A percentile compares a stretch with the other conserved stretches of the same genome.
Conservation (phyloP, 1,140 invertebrate genomes). For the Semibalanus balanoides region DNA sequence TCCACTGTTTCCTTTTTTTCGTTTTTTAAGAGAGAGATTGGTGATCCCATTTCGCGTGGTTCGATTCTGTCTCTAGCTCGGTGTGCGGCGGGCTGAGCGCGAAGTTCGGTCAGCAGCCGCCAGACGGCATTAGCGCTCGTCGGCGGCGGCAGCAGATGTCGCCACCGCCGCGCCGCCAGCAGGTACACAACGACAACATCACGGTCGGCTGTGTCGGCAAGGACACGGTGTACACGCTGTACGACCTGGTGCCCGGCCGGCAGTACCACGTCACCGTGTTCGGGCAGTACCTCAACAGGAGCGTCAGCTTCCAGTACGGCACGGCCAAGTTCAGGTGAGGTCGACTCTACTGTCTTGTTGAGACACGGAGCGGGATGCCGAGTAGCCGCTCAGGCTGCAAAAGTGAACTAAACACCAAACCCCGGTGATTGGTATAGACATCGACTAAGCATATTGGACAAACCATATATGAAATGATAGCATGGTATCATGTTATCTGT, state of each 20-base stretch:
- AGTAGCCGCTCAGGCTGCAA: too few relatives aligned
- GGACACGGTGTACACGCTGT: background rate
- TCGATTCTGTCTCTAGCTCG: background rate
- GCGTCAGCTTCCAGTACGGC: slow-evolving; percentile 1
- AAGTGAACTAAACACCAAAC: too few relatives aligned
- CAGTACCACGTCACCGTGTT: background rate
- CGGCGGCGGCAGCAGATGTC: background rate
- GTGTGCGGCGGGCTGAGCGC: background rate
- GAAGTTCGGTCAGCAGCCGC: background rate
- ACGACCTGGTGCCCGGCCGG: background rate
- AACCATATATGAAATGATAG: too few relatives aligned
- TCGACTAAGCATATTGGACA: too few relatives aligned
- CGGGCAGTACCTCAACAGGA: background rate
- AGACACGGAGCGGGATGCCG: too few relatives aligned
- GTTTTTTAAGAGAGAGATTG: too few relatives aligned
- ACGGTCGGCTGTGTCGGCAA: background rate
- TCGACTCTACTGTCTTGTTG: too few relatives aligned
- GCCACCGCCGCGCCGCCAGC: background rate
- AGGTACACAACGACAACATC: background rate
- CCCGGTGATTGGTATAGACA: too few relatives aligned
- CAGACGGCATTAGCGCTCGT: background rate
- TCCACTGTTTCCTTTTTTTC: too few relatives aligned
- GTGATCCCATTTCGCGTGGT: too few relatives aligned
- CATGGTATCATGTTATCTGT: too few relatives aligned
- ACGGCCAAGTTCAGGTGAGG: background rate